Conservation (phyloP, 2,888 invertebrate species). For the Cyclophora albipunctata region DNA sequence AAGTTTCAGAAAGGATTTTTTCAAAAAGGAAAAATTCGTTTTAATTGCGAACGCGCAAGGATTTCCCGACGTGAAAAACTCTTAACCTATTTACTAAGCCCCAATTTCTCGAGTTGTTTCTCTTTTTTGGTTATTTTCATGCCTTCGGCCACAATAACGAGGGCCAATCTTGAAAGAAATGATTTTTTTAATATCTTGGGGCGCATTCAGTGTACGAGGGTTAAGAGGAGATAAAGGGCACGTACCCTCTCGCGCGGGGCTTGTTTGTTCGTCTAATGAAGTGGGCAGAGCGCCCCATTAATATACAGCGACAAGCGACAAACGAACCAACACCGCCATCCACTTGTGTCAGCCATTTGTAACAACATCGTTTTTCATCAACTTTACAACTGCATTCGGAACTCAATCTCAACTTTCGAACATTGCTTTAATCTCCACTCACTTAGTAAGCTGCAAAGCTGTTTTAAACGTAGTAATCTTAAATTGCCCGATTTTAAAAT, state of each 20-base stretch:
- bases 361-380: conserved; percentile 19
- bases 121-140: conserved; percentile 26
- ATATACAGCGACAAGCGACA: conserved; percentile 52
- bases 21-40: conserved; percentile 9
- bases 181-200: conserved; percentile 32
- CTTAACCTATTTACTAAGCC: conserved; percentile 22
- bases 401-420: too few relatives aligned
- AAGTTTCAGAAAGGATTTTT: conserved; percentile 10
- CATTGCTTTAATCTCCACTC: too few relatives aligned
- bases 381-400: conserved; percentile 9
- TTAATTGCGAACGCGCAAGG: conserved; percentile 18
- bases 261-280: conserved; percentile 70
- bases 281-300: conserved; percentile 57
- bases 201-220: conserved; percentile 29
- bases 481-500: too few relatives aligned
- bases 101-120: conserved; percentile 27
- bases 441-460: too few relatives aligned
- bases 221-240: conserved; percentile 54
- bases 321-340: conserved; percentile 24
- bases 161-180: conserved; percentile 23
- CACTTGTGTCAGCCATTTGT: conserved; percentile 22
- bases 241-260: conserved; percentile 36
- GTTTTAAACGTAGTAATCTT: too few relatives aligned
- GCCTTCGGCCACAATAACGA: conserved; percentile 29
- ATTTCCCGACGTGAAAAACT: conserved; percentile 17